Evolutionary conservation across 2,797 vertebrate species (phyloP).

Genomic region (Etheostoma nigrum): DNA sequence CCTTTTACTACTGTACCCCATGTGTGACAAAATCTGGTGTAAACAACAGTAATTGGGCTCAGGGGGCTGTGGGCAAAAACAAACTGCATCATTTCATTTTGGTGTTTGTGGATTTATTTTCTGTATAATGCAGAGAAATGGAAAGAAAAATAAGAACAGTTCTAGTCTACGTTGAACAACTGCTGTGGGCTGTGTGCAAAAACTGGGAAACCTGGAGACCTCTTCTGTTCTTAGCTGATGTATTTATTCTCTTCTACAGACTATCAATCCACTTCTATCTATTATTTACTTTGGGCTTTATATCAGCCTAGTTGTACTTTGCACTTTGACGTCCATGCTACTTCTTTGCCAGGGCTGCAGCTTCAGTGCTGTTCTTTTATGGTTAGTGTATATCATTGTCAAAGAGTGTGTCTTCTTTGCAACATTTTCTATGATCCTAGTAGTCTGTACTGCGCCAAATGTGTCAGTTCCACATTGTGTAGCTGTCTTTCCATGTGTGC

Average conservation of each 20-base stretch:
- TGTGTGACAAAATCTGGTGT: conserved; percentile 64
- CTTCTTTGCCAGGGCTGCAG: conserved; percentile 15
- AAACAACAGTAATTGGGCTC: conserved; percentile 81
- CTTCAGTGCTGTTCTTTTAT: conserved; percentile 5
- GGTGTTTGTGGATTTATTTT: conserved; percentile 20
- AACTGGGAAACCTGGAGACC: background rate
- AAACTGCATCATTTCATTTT: conserved; percentile 51
- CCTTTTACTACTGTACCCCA: conserved; percentile 43
- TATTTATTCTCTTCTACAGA: conserved; percentile 12
- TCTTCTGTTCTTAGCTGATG: conserved; percentile 14
- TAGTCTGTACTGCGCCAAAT: background rate
- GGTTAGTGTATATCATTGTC: conserved; percentile 13
- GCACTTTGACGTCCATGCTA: conserved; percentile 11
- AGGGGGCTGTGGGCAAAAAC: conserved; percentile 59
- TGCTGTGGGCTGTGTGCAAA: background rate
- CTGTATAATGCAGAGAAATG: conserved; percentile 26
- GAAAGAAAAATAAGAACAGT: background rate
- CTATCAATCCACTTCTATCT: conserved; percentile 35
- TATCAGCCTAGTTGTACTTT: conserved; percentile 36
- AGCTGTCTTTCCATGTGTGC: background rate
- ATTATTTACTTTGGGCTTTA: conserved; percentile 47
- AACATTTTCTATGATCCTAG: conserved; percentile 4
- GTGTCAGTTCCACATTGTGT: conserved; percentile 12
- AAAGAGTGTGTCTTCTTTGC: conserved; percentile 9
- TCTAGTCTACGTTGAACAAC: background rate